phyloP scores from a whole-genome alignment of 2,113 vertebrate species.

The Mellivora capensis region DNA sequence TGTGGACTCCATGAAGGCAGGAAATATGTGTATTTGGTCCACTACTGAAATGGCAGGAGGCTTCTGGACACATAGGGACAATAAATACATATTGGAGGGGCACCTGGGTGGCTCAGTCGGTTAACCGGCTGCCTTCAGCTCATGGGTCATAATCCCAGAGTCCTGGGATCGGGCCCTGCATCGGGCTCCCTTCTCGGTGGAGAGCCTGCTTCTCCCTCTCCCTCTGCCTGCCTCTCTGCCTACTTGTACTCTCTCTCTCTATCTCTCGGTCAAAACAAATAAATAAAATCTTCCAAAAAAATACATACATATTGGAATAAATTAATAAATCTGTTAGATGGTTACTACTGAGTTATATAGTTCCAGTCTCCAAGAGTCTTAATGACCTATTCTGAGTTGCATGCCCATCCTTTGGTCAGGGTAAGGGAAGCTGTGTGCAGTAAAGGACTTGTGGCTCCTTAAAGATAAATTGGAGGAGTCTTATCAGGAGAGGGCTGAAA shows the following conservation, averaged over 20 bases:
- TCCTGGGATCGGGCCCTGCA: too few relatives aligned
- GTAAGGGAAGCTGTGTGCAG: neutral
- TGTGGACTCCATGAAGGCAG: neutral
- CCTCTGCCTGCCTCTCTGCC: too few relatives aligned
- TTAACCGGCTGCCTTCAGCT: too few relatives aligned
- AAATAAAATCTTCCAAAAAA: too few relatives aligned
- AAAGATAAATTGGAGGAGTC: neutral
- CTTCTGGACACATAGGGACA: neutral
- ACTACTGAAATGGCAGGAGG: neutral
- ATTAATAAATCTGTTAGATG: neutral
- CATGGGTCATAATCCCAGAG: too few relatives aligned
- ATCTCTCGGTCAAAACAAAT: too few relatives aligned
- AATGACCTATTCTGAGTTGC: neutral
- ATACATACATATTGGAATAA: neutral
- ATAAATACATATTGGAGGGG: neutral
- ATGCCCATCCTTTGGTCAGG: neutral
- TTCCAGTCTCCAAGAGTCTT: neutral
- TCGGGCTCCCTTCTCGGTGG: too few relatives aligned
- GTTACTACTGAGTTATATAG: neutral
- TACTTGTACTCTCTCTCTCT: too few relatives aligned
- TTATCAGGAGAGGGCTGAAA: neutral
- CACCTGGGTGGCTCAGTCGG: too few relatives aligned
- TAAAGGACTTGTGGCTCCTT: neutral
- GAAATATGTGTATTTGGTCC: neutral
- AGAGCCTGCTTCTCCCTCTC: too few relatives aligned